Percentiles rank a stretch among this genome's conserved stretches.
phyloP scores from a whole-genome alignment of 1,140 invertebrate species.

The Atta texana region DNA sequence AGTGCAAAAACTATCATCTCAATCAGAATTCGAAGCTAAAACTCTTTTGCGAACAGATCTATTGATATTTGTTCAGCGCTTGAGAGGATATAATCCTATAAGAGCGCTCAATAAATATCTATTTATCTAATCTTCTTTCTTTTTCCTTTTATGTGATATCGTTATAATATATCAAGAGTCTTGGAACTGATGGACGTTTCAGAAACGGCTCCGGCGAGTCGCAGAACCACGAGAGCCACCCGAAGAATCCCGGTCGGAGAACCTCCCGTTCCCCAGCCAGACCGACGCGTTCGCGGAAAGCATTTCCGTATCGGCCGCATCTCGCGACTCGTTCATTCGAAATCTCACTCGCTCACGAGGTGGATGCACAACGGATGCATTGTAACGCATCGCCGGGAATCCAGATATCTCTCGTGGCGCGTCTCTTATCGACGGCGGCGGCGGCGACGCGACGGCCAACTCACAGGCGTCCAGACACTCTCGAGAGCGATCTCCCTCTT shows the following conservation, averaged over 20 bases:
- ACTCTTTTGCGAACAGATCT: no score
- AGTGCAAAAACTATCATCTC: no score
- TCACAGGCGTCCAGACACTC: slow-evolving; percentile 66
- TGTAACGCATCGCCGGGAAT: slow-evolving; percentile 62
- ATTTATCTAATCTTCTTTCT: not conserved
- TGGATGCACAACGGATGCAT: slow-evolving; percentile 76
- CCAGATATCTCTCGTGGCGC: slow-evolving; percentile 70
- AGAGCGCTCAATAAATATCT: no score
- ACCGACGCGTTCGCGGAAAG: slow-evolving; percentile 48
- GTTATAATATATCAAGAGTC: not conserved
- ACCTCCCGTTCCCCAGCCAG: not conserved
- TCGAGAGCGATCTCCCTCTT: slow-evolving; percentile 7
- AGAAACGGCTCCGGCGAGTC: not conserved
- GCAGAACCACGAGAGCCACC: not conserved
- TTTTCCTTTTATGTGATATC: not conserved
- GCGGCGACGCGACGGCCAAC: slow-evolving; percentile 30
- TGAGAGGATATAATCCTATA: no score
- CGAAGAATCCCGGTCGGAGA: slow-evolving; percentile 26
- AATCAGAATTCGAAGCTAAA: no score
- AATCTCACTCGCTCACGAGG: slow-evolving; percentile 59
- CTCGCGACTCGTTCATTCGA: slow-evolving; percentile 58
- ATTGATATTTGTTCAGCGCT: no score
- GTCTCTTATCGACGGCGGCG: slow-evolving; percentile 71
- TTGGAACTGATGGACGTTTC: not conserved
- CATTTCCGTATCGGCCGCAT: slow-evolving; percentile 37